Evolutionary conservation across 2,888 invertebrate genomes (phyloP).

Genomic region (Drosophila mercatorum): DNA sequence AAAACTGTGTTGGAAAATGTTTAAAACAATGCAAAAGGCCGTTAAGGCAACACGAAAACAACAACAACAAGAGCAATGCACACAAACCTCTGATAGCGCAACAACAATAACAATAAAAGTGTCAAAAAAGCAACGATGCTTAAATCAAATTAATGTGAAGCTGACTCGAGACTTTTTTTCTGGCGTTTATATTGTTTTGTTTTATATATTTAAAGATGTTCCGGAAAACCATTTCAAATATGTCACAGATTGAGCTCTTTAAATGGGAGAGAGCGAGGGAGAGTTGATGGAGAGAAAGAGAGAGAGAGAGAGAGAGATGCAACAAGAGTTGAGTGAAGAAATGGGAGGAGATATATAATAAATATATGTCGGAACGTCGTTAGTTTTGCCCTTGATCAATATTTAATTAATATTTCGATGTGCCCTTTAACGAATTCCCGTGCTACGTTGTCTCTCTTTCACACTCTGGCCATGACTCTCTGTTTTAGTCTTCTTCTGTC

Average conservation of each 20-base stretch:
- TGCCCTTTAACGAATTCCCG: too few species aligned
- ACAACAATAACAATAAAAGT: slow-evolving; percentile 79
- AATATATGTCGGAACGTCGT: too few species aligned
- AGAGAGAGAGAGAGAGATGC: not conserved
- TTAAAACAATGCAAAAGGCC: slow-evolving; percentile 72
- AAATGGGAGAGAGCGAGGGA: not conserved
- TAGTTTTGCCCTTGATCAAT: too few species aligned
- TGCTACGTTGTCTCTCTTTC: too few species aligned
- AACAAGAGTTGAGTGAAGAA: not conserved
- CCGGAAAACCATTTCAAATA: slow-evolving; percentile 18
- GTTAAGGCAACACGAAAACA: slow-evolving; percentile 34
- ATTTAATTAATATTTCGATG: too few species aligned
- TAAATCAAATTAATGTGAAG: slow-evolving; percentile 79
- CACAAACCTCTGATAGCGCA: slow-evolving; percentile 12
- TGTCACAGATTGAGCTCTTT: not conserved
- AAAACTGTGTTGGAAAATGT: slow-evolving; percentile 70
- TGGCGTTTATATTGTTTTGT: not conserved
- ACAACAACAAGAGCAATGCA: slow-evolving; percentile 25
- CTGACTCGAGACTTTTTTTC: slow-evolving; percentile 23
- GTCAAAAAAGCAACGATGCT: slow-evolving; percentile 76
- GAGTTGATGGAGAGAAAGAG: not conserved
- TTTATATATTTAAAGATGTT: slow-evolving; percentile 32
- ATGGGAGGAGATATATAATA: too few species aligned
- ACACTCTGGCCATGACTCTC: too few species aligned
- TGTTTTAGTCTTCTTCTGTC: too few species aligned